Evolutionary conservation across 2,888 invertebrate species (phyloP), one percentile per base, ranked within the genome.

Genomic region (Xanthia togata): DNA sequence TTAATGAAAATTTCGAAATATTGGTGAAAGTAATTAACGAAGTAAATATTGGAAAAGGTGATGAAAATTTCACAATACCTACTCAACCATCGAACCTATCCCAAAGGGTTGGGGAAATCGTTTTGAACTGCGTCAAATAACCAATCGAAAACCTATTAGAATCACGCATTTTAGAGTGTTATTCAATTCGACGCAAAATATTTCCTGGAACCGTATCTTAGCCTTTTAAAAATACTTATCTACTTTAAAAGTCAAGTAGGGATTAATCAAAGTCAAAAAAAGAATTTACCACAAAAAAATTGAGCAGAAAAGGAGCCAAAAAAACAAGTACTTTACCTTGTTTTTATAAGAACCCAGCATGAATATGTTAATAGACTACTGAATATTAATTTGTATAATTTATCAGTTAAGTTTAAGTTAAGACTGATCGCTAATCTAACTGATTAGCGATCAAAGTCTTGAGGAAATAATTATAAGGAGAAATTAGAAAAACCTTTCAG

Each of bases 381-480:
- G 77, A 86, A 76, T 85, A 80, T 78, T 77, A 83, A 83, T 80
- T 55, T 31, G 53, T 12, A 63, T 78, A 78, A 83, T 83, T 75
- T 80, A 79, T 79, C 73, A 69, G 59, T 44, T 74, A 71, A 70
- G 60, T 76, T 74, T 31, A 31, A n/a, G 4, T 11, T 17, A 69
- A 31, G 31, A 31, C 31, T 31, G 31, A 31, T 31, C 31, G 31
- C 31, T 31, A 31, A 31, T 31, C 31, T 31, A 31, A 2, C 31
- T 31, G 62, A 85, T 81, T 50, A 72, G 47, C 38, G 44, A 38
- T 63, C 44, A 31, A 60, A 44, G 41, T 62, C 44, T 62, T n/a
- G 3, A 70, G 23, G 62, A 60, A 69, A 70, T 85, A 35, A 23
- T 20, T 63, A 31, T 53, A 20, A 53, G 50, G 23, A 41, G 41